Evolutionary conservation across 2,113 vertebrate genomes (phyloP).

Genomic region (Podarcis raffonei): DNA sequence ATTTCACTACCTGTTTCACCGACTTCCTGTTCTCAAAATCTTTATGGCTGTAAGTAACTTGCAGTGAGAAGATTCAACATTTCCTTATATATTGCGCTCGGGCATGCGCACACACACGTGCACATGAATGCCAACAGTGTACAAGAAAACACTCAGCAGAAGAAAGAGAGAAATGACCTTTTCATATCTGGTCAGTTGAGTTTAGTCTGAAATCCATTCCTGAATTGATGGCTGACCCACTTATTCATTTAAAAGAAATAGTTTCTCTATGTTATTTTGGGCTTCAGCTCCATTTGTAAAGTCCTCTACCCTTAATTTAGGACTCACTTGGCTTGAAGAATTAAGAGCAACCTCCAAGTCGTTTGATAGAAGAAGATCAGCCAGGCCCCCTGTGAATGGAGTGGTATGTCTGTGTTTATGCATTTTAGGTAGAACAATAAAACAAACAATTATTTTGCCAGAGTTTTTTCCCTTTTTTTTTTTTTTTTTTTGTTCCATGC

Average conservation of each 20-base stretch:
- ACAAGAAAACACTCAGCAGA: not conserved
- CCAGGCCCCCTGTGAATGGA: not conserved
- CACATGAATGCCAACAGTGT: not conserved
- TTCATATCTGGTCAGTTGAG: not conserved
- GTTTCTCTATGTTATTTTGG: slow-evolving; percentile 27
- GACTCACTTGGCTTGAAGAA: slow-evolving; percentile 12
- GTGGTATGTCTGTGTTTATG: not conserved
- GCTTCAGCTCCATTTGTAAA: slow-evolving; percentile 36
- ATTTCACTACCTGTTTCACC: not conserved
- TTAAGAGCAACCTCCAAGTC: slow-evolving; percentile 6
- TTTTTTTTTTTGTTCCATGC: slow-evolving; percentile 25
- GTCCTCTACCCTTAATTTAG: slow-evolving; percentile 32
- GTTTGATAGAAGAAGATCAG: slow-evolving; percentile 8
- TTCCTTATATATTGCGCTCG: not conserved
- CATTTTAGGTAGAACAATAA: slow-evolving; percentile 46
- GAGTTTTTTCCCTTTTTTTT: slow-evolving; percentile 12
- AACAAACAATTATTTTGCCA: slow-evolving; percentile 61
- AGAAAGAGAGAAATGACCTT: not conserved
- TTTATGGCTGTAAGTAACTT: not conserved
- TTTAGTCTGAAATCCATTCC: slow-evolving; percentile 12
- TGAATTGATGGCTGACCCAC: slow-evolving; percentile 31
- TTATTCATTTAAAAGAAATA: slow-evolving; percentile 39
- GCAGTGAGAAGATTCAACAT: not conserved
- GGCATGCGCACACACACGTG: no score
- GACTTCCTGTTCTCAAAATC: not conserved